Evolutionary conservation across 1,140 invertebrate genomes (phyloP).

Genomic region (Drosophila nigrodunni): DNA sequence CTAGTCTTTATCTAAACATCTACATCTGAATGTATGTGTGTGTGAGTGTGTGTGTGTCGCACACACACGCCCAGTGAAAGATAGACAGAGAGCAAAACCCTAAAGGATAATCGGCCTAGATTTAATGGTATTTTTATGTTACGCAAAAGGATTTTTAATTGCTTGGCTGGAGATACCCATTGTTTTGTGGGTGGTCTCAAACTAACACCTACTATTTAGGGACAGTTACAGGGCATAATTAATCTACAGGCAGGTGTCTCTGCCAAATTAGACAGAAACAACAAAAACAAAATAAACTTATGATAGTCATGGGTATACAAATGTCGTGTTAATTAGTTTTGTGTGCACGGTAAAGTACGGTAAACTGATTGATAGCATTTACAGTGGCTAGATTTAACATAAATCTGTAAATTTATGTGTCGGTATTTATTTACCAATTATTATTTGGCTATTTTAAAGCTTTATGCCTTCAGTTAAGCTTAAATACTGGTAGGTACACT

Average conservation of each 20-base stretch:
- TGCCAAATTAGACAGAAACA: constrained; percentile 66
- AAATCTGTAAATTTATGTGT: background rate
- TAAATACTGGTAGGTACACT: too few relatives aligned
- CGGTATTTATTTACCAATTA: too few relatives aligned
- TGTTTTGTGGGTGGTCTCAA: background rate
- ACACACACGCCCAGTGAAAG: constrained; percentile 2
- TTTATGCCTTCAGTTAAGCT: too few relatives aligned
- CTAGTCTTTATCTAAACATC: constrained; percentile 63
- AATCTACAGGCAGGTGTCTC: constrained; percentile 54
- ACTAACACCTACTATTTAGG: background rate
- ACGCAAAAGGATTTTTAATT: constrained; percentile 79
- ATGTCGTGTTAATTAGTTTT: constrained; percentile 70
- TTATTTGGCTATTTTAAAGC: too few relatives aligned
- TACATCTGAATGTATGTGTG: constrained; percentile 32
- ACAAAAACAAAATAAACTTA: constrained; percentile 52
- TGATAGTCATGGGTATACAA: constrained; percentile 58
- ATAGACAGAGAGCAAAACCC: constrained; percentile 39
- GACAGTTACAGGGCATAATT: constrained; percentile 1
- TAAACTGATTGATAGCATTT: constrained; percentile 10
- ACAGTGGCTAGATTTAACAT: background rate
- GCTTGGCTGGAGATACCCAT: constrained; percentile 46
- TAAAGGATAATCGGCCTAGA: constrained; percentile 70
- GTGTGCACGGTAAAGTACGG: constrained; percentile 28
- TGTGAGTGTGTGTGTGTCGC: constrained; percentile 10
- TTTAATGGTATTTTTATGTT: constrained; percentile 79